Percentiles rank a stretch among this genome's conserved stretches.
Conservation (phyloP, 2,797 vertebrate species). For the Crenuchus spilurus region DNA sequence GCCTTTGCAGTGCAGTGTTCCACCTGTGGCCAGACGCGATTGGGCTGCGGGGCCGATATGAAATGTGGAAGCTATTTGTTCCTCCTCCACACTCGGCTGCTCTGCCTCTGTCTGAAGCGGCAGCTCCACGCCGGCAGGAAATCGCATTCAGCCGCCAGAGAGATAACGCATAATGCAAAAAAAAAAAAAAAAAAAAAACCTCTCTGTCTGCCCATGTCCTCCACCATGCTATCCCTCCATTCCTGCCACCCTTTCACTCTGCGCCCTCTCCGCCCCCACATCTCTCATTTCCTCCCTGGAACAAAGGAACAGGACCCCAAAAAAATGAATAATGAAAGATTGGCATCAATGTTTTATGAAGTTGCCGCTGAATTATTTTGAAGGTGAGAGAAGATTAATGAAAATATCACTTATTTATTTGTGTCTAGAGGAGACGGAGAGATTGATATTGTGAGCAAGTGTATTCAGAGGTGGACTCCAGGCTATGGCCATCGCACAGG, state of each 20-base stretch:
- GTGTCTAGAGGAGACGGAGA: constrained; percentile 61
- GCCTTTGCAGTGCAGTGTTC: constrained; percentile 11
- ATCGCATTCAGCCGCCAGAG: constrained; percentile 53
- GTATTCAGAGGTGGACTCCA: constrained; percentile 47
- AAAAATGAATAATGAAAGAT: constrained; percentile 67
- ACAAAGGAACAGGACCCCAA: constrained; percentile 63
- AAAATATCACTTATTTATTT: constrained; percentile 83
- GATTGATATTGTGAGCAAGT: constrained; percentile 46
- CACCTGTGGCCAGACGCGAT: constrained; percentile 50
- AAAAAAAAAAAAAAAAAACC: constrained; percentile 32
- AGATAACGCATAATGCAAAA: constrained; percentile 64
- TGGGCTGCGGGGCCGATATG: constrained; percentile 37
- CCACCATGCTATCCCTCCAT: constrained; percentile 49
- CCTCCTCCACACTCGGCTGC: constrained; percentile 49
- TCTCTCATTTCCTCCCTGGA: constrained; percentile 67
- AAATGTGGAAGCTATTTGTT: constrained; percentile 53
- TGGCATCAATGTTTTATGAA: constrained; percentile 84
- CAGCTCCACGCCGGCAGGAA: constrained; percentile 47
- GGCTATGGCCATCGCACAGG: constrained; percentile 47
- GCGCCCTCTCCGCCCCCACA: constrained; percentile 38
- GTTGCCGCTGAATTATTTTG: constrained; percentile 81
- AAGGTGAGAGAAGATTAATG: constrained; percentile 68
- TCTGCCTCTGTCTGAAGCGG: constrained; percentile 43
- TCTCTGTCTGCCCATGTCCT: constrained; percentile 49
- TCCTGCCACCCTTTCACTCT: constrained; percentile 47